A percentile compares a stretch with the other conserved stretches of the same genome.
phyloP scores from a whole-genome alignment of 2,888 invertebrate genomes.

The Drosophila mettleri region DNA sequence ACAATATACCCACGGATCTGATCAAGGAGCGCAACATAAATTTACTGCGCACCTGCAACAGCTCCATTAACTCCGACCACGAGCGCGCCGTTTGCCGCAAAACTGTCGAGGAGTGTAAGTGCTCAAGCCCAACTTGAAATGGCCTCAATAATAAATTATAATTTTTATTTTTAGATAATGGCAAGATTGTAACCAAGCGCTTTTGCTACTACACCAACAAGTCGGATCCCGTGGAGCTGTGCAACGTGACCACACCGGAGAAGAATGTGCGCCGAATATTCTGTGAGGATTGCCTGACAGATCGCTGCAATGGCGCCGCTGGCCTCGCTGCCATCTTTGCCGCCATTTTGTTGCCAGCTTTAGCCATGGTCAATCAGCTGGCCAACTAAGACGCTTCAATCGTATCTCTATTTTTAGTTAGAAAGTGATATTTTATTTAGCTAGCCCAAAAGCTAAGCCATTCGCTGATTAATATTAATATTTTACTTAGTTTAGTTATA shows the following conservation, averaged over 20 bases:
- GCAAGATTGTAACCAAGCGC: constrained; percentile 79
- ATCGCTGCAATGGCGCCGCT: constrained; percentile 78
- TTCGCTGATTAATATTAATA: constrained; percentile 60
- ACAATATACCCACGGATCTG: constrained; percentile 74
- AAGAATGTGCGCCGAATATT: constrained; percentile 79
- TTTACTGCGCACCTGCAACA: constrained; percentile 77
- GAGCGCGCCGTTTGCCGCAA: constrained; percentile 83
- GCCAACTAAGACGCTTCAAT: constrained; percentile 46
- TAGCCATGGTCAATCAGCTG: constrained; percentile 54
- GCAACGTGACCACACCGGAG: constrained; percentile 77
- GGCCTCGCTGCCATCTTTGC: constrained; percentile 49
- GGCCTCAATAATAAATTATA: not conserved
- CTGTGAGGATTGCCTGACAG: constrained; percentile 81
- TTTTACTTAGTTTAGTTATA: constrained; percentile 54
- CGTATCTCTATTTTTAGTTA: constrained; percentile 66
- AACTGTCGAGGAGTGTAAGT: constrained; percentile 82
- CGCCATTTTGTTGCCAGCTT: constrained; percentile 54
- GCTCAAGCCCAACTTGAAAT: not conserved
- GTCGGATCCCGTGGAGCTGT: constrained; percentile 80
- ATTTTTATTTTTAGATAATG: constrained; percentile 68
- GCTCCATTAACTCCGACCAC: constrained; percentile 82
- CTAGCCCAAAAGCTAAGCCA: constrained; percentile 40
- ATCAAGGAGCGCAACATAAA: constrained; percentile 80
- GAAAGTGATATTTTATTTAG: constrained; percentile 77
- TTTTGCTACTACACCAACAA: constrained; percentile 84